Evolutionary conservation across 2,888 invertebrate species (phyloP).

Genomic region (Drosophila histrio): DNA sequence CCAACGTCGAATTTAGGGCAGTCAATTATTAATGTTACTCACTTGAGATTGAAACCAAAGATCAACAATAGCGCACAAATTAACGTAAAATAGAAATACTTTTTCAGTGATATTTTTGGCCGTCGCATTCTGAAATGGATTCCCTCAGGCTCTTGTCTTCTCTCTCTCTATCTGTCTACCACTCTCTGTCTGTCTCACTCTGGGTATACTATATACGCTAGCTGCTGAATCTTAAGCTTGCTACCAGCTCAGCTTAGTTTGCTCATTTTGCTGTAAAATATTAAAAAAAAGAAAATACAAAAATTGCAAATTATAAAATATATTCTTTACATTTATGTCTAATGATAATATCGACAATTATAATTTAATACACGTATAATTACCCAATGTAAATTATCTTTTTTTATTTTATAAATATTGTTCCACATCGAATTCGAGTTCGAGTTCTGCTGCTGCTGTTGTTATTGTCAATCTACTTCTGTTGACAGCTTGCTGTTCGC

Average conservation of each 20-base stretch:
- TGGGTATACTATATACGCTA: not conserved
- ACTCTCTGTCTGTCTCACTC: not conserved
- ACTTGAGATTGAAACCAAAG: slow-evolving; percentile 85
- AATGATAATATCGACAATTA: slow-evolving; percentile 3
- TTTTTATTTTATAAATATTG: not conserved
- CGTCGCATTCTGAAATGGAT: slow-evolving; percentile 84
- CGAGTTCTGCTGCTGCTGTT: not conserved
- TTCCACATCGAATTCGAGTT: not conserved
- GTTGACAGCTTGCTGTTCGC: slow-evolving; percentile 24
- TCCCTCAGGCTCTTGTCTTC: slow-evolving; percentile 2
- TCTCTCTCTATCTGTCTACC: slow-evolving; percentile 1
- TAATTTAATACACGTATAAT: slow-evolving; percentile 34
- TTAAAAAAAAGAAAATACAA: slow-evolving; percentile 6
- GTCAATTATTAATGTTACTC: slow-evolving; percentile 47
- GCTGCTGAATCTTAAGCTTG: slow-evolving; percentile 2
- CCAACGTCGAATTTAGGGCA: not conserved
- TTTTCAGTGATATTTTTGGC: slow-evolving; percentile 86
- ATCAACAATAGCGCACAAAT: slow-evolving; percentile 85
- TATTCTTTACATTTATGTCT: not conserved
- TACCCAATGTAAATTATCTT: slow-evolving; percentile 46
- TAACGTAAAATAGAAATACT: slow-evolving; percentile 86
- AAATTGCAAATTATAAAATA: not conserved
- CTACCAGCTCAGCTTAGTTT: slow-evolving; percentile 45
- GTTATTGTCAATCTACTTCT: slow-evolving; percentile 4
- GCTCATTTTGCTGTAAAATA: slow-evolving; percentile 48